Base-by-base conservation (phyloP, 2,888 invertebrate species). In the Cataglyphis altisquamis region DNA sequence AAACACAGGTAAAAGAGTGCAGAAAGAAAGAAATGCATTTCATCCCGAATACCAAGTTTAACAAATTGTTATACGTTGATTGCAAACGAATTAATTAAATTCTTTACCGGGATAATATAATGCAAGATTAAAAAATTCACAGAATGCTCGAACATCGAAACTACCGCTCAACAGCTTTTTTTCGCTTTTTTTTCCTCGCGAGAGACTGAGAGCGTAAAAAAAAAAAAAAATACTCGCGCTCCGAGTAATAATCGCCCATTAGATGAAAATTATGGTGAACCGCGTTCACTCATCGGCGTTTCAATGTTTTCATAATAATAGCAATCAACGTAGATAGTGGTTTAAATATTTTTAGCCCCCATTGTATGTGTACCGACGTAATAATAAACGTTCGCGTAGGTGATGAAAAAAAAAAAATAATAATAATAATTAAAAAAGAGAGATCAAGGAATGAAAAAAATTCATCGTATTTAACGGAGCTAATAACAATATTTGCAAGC, bases 31-130 rank as follows among this genome's bases (percentile, higher is more conserved):
- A 70, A 80, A 80, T 80, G 45, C 70, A 70, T 80, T 70, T 78
- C 45, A 70, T 41, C 32, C 5, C 57, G 41, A 45, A 10, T 41
- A 32, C 57, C 12, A 70, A 68, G 70, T 78, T 45, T 80, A 48
- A 48, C 60, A 70, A 70, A 80, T 70, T 80, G 60, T 80, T 80
- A 70, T 60, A 32, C 70, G 72, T 57, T 80, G 78, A 80, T 78
- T 78, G 70, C 78, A 70, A 78, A 70, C 78, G 78, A 41, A 78
- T 80, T 80, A 80, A 80, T 80, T 80, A 80, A 80, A 80, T 80
- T 80, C 78, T 70, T 80, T 25, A 18, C 15, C 60, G 5, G n/a
- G 21, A 80, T 80, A 80, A 78, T 70, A 60, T 45, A 78, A 80
- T 36, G 0, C 70, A 80, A 80, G 70, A 80, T 80, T 80, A 70